These are phyloP conservation scores for Trissolcus japonicus DNA, from an alignment of 2,888 invertebrate genomes.

Conservation along the genomic window DNA sequence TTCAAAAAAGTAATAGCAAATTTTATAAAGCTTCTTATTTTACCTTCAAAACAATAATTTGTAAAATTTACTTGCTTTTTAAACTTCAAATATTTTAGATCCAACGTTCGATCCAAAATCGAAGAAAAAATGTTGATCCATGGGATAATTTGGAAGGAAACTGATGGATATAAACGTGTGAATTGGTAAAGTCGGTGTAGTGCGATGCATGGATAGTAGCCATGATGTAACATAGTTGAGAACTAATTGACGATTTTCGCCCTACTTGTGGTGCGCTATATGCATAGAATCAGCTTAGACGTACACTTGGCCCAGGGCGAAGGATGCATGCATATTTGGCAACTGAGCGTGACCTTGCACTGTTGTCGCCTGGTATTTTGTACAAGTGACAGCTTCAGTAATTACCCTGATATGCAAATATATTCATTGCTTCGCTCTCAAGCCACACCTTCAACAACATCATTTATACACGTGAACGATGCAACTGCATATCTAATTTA, in stretches of 20 bases:
- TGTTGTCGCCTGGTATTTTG: conserved; percentile 65
- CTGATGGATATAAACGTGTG: conserved; percentile 46
- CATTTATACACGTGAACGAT: conserved; percentile 29
- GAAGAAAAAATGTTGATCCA: neutral
- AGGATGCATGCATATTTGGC: conserved; percentile 75
- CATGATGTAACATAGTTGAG: conserved; percentile 61
- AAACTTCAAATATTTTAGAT: too few relatives aligned
- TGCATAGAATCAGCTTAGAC: conserved; percentile 67
- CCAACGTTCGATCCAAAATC: too few relatives aligned
- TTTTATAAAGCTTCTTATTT: too few relatives aligned
- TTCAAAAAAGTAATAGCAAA: too few relatives aligned
- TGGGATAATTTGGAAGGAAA: conserved; percentile 9
- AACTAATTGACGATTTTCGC: conserved; percentile 73
- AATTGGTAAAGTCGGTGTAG: conserved; percentile 23
- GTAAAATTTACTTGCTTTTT: too few relatives aligned
- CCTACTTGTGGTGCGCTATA: conserved; percentile 65
- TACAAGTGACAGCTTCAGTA: conserved; percentile 72
- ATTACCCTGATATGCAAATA: conserved; percentile 75
- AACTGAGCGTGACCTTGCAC: conserved; percentile 68
- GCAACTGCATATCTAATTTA: conserved; percentile 15
- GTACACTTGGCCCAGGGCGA: conserved; percentile 66
- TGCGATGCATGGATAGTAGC: conserved; percentile 34
- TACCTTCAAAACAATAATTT: too few relatives aligned
- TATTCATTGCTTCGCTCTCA: conserved; percentile 73
- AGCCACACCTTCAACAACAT: conserved; percentile 62